Conservation (phyloP, 2,113 vertebrate genomes). For the Sinosuthora webbiana region DNA sequence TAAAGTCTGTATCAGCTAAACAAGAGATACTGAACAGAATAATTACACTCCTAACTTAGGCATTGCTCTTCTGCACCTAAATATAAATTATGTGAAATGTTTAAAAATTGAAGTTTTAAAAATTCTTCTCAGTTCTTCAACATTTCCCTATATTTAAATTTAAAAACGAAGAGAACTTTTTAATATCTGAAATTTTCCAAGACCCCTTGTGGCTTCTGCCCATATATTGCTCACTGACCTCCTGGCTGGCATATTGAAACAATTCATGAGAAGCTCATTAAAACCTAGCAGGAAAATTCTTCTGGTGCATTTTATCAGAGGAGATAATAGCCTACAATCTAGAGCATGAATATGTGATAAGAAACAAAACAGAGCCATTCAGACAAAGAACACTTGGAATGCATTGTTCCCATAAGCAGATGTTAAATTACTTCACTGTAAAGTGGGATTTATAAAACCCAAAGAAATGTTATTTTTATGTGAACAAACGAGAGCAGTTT, state of each 20-base stretch:
- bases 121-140: not conserved
- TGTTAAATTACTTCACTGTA: constrained; percentile 48
- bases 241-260: not conserved
- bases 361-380: constrained; percentile 6
- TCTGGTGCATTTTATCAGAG: constrained; percentile 28
- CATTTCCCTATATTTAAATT: not conserved
- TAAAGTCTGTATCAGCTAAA: not conserved
- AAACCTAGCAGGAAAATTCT: constrained; percentile 23
- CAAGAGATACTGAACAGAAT: not conserved
- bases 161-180: not conserved
- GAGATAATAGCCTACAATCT: constrained; percentile 59
- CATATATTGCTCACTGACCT: not conserved
- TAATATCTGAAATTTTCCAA: not conserved
- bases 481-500: not conserved
- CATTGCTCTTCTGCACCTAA: not conserved
- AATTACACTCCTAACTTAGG: not conserved
- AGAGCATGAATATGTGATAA: constrained; percentile 30
- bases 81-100: not conserved
- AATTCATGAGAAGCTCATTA: not conserved
- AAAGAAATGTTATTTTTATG: constrained; percentile 5
- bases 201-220: not conserved
- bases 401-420: constrained; percentile 56
- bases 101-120: not conserved
- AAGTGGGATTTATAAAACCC: not conserved
- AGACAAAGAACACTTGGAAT: constrained; percentile 40